Evolutionary conservation across 2,888 invertebrate species (phyloP), one percentile per base, ranked within the genome.

Genomic region (Lithophane leautieri): DNA sequence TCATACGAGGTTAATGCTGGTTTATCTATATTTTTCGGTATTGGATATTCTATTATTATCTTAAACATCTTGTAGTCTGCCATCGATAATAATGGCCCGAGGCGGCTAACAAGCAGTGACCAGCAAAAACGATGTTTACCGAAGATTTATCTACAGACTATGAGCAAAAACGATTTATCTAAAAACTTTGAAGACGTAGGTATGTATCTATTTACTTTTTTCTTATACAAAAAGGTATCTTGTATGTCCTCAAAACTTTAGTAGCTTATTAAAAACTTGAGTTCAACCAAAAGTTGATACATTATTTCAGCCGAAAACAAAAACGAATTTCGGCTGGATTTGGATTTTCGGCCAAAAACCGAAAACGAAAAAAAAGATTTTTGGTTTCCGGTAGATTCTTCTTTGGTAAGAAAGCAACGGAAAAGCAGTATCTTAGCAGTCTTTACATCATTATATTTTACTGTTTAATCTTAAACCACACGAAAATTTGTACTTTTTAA

Each of bases 171-270:
- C n/a, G n/a, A 28, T 60, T 75, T 58, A 60, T 67, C 42, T 34
- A 25, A 66, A 69, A 68, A 68, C 56, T 75, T 50, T 52, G 44
- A 19, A 60, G 58, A 25, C 47, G 12, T n/a, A n/a, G n/a, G n/a
- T n/a, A n/a, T n/a, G n/a, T 28, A 40, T 73, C 42, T 72, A 19
- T 56, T 40, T 79, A 28, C 19, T 70, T 67, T 52, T 62, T 42
- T 42, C 34, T 34, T 6, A 4, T 34, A 34, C 34, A 34, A 50
- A 50, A 50, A 72, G 44, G 9, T 34, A 22, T 56, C 6, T 61
- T 34, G 22, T 44, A 56, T 3, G n/a, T n/a, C 12, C 14, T 73
- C 44, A 54, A 71, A 71, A 84, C 47, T 71, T 84, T 66, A 62
- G 50, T 65, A 63, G 19, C 42, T 19, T 52, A 40, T n/a, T 61